A percentile compares a stretch with the other conserved stretches of the same genome.
Conservation (phyloP, 1,140 invertebrate species). For the Centruroides sculpturatus region DNA sequence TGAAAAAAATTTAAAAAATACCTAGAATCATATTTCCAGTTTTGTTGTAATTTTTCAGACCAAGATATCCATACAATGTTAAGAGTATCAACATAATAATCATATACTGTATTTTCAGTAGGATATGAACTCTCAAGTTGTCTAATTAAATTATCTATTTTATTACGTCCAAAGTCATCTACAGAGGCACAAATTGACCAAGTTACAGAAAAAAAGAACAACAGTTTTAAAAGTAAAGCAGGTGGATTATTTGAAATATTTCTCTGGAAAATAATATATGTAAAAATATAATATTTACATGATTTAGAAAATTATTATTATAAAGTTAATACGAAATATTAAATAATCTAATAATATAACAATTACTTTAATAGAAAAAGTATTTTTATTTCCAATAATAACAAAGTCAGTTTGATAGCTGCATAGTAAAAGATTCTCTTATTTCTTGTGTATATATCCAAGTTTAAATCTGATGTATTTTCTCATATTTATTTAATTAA, state of each 20-base stretch:
- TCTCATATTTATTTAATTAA: too few species aligned
- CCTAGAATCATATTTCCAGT: constrained; percentile 52
- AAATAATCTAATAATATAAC: too few species aligned
- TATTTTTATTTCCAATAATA: too few species aligned
- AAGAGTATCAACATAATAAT: constrained; percentile 63
- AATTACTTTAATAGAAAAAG: too few species aligned
- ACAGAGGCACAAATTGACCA: constrained; percentile 68
- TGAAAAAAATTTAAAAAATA: constrained; percentile 37
- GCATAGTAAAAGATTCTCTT: too few species aligned
- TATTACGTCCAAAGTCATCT: constrained; percentile 59
- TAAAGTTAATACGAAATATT: neutral
- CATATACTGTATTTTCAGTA: constrained; percentile 66
- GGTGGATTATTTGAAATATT: neutral
- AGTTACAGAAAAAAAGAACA: constrained; percentile 61
- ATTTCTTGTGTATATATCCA: too few species aligned
- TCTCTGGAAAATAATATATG: neutral
- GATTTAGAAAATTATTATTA: neutral
- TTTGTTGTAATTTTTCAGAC: constrained; percentile 53
- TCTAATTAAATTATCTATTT: constrained; percentile 60
- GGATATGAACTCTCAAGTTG: constrained; percentile 70
- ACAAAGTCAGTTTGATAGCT: too few species aligned
- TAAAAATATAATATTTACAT: neutral
- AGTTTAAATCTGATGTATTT: too few species aligned
- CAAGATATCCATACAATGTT: constrained; percentile 51
- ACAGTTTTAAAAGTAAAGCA: constrained; percentile 44